phyloP scores from a whole-genome alignment of 2,888 invertebrate genomes.

The Agapostemon virescens region DNA sequence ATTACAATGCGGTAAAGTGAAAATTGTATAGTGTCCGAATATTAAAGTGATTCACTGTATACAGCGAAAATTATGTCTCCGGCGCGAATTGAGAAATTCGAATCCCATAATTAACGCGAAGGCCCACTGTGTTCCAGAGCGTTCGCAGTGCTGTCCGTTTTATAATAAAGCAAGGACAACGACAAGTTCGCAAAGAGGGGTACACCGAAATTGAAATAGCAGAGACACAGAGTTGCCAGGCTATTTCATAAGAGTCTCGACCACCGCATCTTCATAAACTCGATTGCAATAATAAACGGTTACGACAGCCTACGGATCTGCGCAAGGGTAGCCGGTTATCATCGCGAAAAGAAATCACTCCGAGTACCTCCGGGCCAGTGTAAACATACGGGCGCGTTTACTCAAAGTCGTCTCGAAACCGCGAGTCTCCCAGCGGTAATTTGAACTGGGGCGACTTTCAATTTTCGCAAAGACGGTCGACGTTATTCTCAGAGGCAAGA shows the following conservation, averaged over 20 bases:
- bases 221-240: neutral
- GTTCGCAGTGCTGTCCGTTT: neutral
- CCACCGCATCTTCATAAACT: neutral
- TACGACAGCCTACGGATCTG: neutral
- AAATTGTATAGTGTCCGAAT: too few species aligned
- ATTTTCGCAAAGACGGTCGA: constrained; percentile 38
- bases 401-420: constrained; percentile 23
- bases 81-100: too few species aligned
- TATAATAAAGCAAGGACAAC: neutral
- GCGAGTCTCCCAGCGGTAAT: constrained; percentile 13
- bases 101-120: too few species aligned
- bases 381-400: constrained; percentile 32
- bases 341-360: neutral
- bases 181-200: neutral
- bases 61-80: too few species aligned
- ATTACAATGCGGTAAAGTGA: too few species aligned
- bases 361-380: neutral
- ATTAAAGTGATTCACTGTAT: too few species aligned
- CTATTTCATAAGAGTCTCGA: neutral
- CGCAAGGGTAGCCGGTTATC: too few species aligned
- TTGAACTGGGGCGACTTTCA: constrained; percentile 32
- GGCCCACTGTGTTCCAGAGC: too few species aligned
- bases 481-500: constrained; percentile 39
- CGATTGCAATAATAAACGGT: neutral
- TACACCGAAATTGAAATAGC: neutral